Base-by-base conservation (phyloP, 2,113 vertebrate genomes). In the Strix aluco region DNA sequence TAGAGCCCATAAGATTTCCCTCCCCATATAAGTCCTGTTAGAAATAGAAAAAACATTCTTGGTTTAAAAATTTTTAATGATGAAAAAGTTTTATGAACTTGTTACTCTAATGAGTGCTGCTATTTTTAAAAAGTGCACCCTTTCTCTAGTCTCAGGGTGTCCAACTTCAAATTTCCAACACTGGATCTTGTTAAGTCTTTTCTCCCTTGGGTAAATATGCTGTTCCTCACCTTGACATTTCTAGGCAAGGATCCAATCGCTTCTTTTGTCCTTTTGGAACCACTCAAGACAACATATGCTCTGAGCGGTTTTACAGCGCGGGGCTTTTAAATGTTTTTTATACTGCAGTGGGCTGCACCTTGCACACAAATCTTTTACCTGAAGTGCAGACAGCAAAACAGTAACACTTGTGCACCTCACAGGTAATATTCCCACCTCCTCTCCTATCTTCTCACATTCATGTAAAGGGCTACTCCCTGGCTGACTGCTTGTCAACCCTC, bases 241-340 rank as follows among this genome's bases (percentile, higher is more conserved):
- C 55, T 20, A 59, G 57, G 36, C 38, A 95, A 23, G 2, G 10
- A 74, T 67, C 34, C 52, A 52, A 44, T 5, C 12, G 5, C 23
- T 66, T 51, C 11, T 57, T 51, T 36, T 11, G 12, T 57, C 40
- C 51, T 74, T 78, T 47, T 12, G 18, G 44, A 47, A 44, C 7
- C 16, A 21, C 29, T 32, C 32, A 85, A 58, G 32, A 2, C 36
- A 44, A 25, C 15, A 7, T 1, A 10, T 10, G 3, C 11, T 73
- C 42, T 0, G 25, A 51, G 13, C 1, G 0, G 18, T 26, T 54
- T 12, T 30, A 19, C 11, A 27, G 1, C 30, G 36, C 19, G 5
- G 21, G 6, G 9, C 13, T 71, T 73, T 74, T 21, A 59, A 77
- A 27, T 38, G 38, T 9, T n/a, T 80, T 61, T 21, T 36, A 4